A percentile compares a stretch with the other conserved stretches of the same genome.
Evolutionary conservation across 2,888 invertebrate genomes (phyloP).

Genomic region (Latheticus oryzae): DNA sequence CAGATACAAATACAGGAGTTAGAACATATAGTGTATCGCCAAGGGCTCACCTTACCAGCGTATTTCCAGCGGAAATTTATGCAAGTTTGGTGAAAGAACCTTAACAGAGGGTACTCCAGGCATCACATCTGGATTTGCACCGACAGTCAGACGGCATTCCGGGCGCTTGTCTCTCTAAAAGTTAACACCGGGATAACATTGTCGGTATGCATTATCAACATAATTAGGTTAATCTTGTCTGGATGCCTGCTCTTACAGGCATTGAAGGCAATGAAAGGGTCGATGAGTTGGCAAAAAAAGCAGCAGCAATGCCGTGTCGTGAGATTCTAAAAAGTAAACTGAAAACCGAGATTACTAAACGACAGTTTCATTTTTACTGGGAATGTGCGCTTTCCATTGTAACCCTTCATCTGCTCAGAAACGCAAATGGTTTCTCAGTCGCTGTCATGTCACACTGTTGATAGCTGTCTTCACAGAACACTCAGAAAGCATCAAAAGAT

Average conservation of each 20-base stretch:
- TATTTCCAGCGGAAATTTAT: too few species aligned
- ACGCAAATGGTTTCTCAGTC: slow-evolving; percentile 1
- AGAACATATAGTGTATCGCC: background rate
- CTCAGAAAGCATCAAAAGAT: background rate
- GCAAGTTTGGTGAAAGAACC: too few species aligned
- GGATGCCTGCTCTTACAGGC: background rate
- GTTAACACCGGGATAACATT: background rate
- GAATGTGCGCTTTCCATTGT: background rate
- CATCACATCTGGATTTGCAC: background rate
- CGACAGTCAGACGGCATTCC: background rate
- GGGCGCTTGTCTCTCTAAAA: background rate
- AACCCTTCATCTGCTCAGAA: background rate
- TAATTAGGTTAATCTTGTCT: background rate
- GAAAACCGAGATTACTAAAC: background rate
- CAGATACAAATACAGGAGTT: background rate
- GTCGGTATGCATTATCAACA: too few species aligned
- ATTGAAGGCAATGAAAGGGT: too few species aligned
- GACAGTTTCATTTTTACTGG: background rate
- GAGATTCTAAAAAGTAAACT: background rate
- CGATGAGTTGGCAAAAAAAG: background rate
- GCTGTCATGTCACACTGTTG: background rate
- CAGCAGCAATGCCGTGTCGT: background rate
- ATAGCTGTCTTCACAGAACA: background rate
- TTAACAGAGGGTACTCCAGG: background rate
- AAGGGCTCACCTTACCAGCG: too few species aligned